Percentiles rank a stretch among this genome's conserved stretches.
Conservation (phyloP, 2,888 invertebrate genomes). For the Bellardia bayeri region DNA sequence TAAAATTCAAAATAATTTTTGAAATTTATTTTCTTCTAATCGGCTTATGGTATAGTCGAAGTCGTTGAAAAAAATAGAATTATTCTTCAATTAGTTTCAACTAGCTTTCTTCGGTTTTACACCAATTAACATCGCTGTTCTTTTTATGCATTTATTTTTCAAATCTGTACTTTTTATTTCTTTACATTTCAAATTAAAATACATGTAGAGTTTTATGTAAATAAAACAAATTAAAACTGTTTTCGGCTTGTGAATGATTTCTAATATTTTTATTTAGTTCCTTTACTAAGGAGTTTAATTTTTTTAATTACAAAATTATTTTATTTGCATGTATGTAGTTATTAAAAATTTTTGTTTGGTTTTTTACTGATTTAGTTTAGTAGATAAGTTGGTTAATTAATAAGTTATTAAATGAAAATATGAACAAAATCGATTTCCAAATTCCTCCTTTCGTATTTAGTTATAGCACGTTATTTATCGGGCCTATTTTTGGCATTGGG, state of each 20-base stretch:
- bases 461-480: constrained; percentile 82
- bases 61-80: too few species aligned
- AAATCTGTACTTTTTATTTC: not conserved
- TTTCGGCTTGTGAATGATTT: constrained; percentile 48
- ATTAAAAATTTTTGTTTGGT: constrained; percentile 45
- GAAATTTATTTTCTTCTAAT: too few species aligned
- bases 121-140: constrained; percentile 36
- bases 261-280: not conserved
- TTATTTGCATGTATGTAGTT: constrained; percentile 59
- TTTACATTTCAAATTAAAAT: not conserved
- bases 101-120: too few species aligned
- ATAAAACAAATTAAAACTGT: not conserved
- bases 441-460: constrained; percentile 73
- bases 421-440: constrained; percentile 39
- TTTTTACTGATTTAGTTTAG: constrained; percentile 37
- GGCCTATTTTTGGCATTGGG: constrained; percentile 84
- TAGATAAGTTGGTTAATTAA: constrained; percentile 2
- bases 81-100: too few species aligned
- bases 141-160: not conserved
- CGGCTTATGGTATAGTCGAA: too few species aligned
- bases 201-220: constrained; percentile 11
- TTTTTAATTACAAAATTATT: constrained; percentile 33
- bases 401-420: constrained; percentile 6
- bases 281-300: constrained; percentile 48
- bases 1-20: too few species aligned